A percentile compares a stretch with the other conserved stretches of the same genome.
Evolutionary conservation across 2,797 vertebrate genomes (phyloP).

Genomic region (Steatocranus sp.): DNA sequence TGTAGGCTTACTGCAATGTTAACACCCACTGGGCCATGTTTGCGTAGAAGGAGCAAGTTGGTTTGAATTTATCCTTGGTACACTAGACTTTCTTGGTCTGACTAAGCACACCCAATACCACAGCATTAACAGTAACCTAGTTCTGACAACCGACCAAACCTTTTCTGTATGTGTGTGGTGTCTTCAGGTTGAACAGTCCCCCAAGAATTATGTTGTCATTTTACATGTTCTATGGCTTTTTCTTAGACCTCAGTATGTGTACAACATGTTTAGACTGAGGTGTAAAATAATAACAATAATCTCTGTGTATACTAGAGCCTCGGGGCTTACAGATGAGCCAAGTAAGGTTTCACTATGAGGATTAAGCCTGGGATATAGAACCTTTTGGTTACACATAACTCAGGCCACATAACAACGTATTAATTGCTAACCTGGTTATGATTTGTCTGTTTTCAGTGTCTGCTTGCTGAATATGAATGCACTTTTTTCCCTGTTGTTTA

Average conservation of each 20-base stretch:
- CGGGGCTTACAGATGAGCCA: neutral
- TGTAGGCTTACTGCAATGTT: conserved; percentile 45
- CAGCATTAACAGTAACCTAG: neutral
- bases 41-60: conserved; percentile 52
- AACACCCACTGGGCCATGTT: conserved; percentile 51
- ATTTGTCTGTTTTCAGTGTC: neutral
- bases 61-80: conserved; percentile 39
- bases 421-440: neutral
- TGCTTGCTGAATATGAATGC: neutral
- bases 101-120: neutral
- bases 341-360: neutral
- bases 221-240: neutral
- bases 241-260: neutral
- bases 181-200: neutral
- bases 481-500: accelerated
- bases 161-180: neutral
- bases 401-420: neutral
- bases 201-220: neutral
- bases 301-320: neutral
- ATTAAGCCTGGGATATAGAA: neutral
- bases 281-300: neutral
- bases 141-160: conserved; percentile 16
- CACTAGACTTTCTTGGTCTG: conserved; percentile 28
- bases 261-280: neutral
- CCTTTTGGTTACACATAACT: neutral